Evolutionary conservation across 1,140 invertebrate species (phyloP), one percentile per base, ranked within the genome.

Genomic region (Eriosoma lanigerum): DNA sequence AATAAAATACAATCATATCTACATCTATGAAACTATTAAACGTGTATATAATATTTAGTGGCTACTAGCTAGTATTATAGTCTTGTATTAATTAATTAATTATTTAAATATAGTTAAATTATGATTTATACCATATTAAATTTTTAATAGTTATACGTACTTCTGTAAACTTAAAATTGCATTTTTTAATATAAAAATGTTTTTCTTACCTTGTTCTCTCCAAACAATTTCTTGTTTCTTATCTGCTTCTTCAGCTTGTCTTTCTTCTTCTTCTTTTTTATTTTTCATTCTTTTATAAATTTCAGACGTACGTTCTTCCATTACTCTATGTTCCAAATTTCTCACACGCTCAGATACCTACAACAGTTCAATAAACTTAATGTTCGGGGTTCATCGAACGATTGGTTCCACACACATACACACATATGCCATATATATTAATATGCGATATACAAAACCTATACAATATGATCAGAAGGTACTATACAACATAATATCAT

Each of bases 241-340:
- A 48, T 88, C 89, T 64, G 86, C 87, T 82, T 89, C 87, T 84
- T 89, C 88, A 0, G 89, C 89, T 84, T 90, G 88, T 54, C 87
- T 84, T 15, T 87, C 85, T 9, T 86, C 87, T 82, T 89, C 86
- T 44, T 88, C 86, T 72, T 89, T 86, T 73, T 89, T 85, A 58
- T 87, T 88, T 38, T 88, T 85, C 54, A 90, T 85, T 13, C 85
- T 87, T 26, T 88, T 86, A 83, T 90, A 86, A 54, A 90, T 89
- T 85, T 90, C 88, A 3, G 87, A 88, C 0, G 89, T 89, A 5
- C 89, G 85, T 81, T 89, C 88, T 26, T 89, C 89, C 64, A 88
- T 89, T 76, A 90, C 86, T 70, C 88, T 87, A 54, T 89, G 85
- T 85, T 90, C 90, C 89, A 89, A 91, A 80, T 88, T 86, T 10